A percentile compares a stretch with the other conserved stretches of the same genome.
Evolutionary conservation across 2,797 vertebrate species (phyloP).

Genomic region (Scyliorhinus canicula): DNA sequence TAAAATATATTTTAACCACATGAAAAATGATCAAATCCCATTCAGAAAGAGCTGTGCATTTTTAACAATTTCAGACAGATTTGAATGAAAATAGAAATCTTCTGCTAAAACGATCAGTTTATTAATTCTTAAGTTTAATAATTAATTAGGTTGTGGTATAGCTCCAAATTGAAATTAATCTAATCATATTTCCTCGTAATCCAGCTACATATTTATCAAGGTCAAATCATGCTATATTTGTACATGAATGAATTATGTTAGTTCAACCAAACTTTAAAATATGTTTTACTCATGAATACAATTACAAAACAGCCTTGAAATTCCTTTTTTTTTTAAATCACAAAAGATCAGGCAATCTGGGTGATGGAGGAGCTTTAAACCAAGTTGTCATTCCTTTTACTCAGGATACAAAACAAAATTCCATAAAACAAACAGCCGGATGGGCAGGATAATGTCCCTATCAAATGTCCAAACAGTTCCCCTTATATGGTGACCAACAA

Average conservation of each 20-base stretch:
- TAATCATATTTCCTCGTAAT: background rate
- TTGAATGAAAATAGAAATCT: background rate
- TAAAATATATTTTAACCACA: background rate
- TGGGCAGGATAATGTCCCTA: background rate
- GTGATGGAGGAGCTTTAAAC: background rate
- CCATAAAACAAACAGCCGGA: background rate
- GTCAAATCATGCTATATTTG: background rate
- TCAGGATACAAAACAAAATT: background rate
- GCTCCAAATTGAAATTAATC: background rate
- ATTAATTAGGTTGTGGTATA: background rate
- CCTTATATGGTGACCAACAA: background rate
- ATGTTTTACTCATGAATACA: background rate
- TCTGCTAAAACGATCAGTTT: background rate
- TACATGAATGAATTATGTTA: background rate
- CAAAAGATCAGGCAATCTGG: background rate
- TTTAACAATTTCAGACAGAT: background rate
- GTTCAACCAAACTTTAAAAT: background rate
- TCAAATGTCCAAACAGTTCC: background rate
- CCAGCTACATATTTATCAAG: background rate
- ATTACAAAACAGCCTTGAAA: background rate
- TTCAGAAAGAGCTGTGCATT: background rate
- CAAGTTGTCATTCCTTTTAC: background rate
- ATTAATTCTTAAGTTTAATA: background rate
- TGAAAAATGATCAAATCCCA: background rate
- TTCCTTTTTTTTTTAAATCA: background rate